A percentile compares a stretch with the other conserved stretches of the same genome.
Evolutionary conservation across 2,797 vertebrate species (phyloP).

Genomic region (Falco cherrug): DNA sequence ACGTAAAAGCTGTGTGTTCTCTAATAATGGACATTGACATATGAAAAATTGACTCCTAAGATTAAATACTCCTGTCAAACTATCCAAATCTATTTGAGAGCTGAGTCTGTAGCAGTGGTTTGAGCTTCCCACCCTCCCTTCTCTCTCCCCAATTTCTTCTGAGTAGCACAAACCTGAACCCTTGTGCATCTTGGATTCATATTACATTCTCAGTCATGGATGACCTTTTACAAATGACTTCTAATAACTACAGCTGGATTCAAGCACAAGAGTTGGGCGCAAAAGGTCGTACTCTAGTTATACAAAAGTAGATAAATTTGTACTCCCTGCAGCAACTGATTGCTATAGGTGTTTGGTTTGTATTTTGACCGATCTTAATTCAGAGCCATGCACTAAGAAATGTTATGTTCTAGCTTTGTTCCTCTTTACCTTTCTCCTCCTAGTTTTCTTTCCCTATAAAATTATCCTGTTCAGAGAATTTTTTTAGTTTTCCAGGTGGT

Average conservation of each 20-base stretch:
- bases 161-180: background rate
- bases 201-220: constrained; percentile 50
- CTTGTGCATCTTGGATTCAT: constrained; percentile 40
- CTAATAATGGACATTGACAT: background rate
- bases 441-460: background rate
- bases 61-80: background rate
- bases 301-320: constrained; percentile 68
- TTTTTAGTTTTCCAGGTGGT: background rate
- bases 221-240: constrained; percentile 79
- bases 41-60: background rate
- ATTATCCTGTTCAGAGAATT: background rate
- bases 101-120: background rate
- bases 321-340: constrained; percentile 48
- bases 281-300: constrained; percentile 74
- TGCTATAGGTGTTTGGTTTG: constrained; percentile 43
- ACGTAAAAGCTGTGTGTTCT: background rate
- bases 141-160: background rate
- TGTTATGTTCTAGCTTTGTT: constrained; percentile 42
- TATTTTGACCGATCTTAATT: constrained; percentile 64
- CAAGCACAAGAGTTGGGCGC: constrained; percentile 60
- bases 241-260: constrained; percentile 69
- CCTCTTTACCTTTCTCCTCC: background rate
- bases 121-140: background rate
- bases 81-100: constrained; percentile 15
- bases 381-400: constrained; percentile 54